Base-by-base conservation (phyloP, 2,888 invertebrate genomes). In the Hetaerina titia region DNA sequence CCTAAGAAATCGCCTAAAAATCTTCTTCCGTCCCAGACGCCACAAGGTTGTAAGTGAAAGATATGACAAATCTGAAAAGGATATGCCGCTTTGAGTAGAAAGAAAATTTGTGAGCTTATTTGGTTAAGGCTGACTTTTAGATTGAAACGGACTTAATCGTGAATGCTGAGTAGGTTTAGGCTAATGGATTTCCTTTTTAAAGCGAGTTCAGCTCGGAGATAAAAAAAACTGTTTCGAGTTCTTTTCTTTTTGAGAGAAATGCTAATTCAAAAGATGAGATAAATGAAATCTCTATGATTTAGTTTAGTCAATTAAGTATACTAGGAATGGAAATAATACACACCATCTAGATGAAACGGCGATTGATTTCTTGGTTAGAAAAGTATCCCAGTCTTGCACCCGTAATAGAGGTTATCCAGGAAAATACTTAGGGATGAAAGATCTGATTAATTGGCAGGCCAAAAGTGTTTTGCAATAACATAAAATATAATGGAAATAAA, bases 61-160 rank as follows among this genome's bases (percentile, higher is more conserved):
- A 81, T 81, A 81, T 81, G 81, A 81, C 81, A 81, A 81, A 81
- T 81, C 81, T 81, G 81, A 81, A 81, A 81, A 81, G 81, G 81
- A 81, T 81, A 81, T 81, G 19, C 22, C 15, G 31, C 22, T 60
- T 60, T 22, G n/a, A 81, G 81, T 9, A 31, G 81, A 81, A 31
- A 25, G 81, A 81, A 81, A 81, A 15, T 31, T 81, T 22, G 31
- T 31, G 8, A 31, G 9, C 13, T 81, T 81, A 81, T 81, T 81
- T 81, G 31, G 81, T 81, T 31, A 81, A 81, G 81, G 31, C 31
- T 31, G 74, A 22, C 81, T 81, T 19, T 31, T 81, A 81, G 31
- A 81, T 81, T 81, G 81, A 81, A 81, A 81, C 9, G 81, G 31
- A 81, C 81, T 81, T 81, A 81, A 81, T 81, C 31, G 81, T 31